Percentiles rank a stretch among this genome's conserved stretches.
Conservation (phyloP, 2,113 vertebrate genomes). For the Hippocampus guttulatus region DNA sequence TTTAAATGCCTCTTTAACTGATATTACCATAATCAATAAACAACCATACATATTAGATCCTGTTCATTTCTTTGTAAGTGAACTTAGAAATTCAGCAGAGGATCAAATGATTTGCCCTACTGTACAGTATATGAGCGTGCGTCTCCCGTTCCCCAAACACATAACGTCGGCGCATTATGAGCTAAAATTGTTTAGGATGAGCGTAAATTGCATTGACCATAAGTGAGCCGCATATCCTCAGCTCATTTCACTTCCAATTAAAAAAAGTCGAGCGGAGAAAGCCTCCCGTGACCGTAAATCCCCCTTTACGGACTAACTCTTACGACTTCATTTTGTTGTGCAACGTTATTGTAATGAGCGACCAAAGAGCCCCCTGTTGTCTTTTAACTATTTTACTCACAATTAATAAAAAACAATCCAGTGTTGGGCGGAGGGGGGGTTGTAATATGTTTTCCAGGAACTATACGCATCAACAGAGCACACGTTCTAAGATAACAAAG, state of each 20-base stretch:
- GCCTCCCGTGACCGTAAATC: constrained; percentile 1
- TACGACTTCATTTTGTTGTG: constrained; percentile 16
- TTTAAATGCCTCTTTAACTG: not conserved
- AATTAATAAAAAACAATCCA: constrained; percentile 12
- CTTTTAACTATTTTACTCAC: constrained; percentile 11
- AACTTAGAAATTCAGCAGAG: not conserved
- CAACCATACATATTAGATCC: not conserved
- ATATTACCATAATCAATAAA: not conserved
- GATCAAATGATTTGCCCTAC: not conserved
- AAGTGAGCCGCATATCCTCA: constrained; percentile 63
- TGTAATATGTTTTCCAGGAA: not conserved
- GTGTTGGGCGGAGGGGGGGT: not conserved
- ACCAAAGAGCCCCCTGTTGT: constrained; percentile 1
- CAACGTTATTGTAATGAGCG: constrained; percentile 18
- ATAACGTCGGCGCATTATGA: constrained; percentile 63
- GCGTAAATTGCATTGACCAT: constrained; percentile 59
- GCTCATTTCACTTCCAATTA: constrained; percentile 47
- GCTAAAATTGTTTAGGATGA: constrained; percentile 67
- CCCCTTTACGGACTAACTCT: constrained; percentile 1
- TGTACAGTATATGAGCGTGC: constrained; percentile 1
- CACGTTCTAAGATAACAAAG: not conserved
- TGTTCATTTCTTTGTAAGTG: not conserved
- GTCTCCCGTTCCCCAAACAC: constrained; percentile 61
- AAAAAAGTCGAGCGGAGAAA: constrained; percentile 7
- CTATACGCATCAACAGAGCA: not conserved